phyloP scores from a whole-genome alignment of 2,888 invertebrate genomes.

The Macrophya alboannulata region DNA sequence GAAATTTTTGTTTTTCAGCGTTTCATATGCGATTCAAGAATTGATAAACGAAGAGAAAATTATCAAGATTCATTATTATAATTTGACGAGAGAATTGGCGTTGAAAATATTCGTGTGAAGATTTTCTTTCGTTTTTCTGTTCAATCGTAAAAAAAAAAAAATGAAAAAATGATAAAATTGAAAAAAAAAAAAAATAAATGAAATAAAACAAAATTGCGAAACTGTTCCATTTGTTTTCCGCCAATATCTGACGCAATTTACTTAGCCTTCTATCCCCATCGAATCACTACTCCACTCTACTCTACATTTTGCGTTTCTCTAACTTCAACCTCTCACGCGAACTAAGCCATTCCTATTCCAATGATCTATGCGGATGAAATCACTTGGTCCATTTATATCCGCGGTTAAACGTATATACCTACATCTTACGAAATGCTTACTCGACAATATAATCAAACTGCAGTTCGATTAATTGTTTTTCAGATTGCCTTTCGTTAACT shows the following conservation, averaged over 20 bases:
- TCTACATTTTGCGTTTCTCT: conserved; percentile 14
- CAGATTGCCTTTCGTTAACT: neutral
- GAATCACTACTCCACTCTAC: neutral
- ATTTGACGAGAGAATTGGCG: neutral
- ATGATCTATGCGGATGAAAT: conserved; percentile 12
- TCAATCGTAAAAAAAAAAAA: neutral
- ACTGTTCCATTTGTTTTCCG: neutral
- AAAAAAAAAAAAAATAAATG: neutral
- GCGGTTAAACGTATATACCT: conserved; percentile 14
- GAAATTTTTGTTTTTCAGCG: neutral
- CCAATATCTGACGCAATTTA: conserved; percentile 26
- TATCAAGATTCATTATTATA: neutral
- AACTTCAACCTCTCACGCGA: neutral
- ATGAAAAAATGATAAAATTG: neutral
- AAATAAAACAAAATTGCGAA: neutral
- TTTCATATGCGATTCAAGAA: neutral
- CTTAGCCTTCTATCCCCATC: conserved; percentile 5
- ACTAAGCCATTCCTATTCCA: neutral
- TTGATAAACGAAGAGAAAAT: neutral
- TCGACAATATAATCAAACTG: neutral
- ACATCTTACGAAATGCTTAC: neutral
- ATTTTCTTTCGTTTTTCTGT: neutral
- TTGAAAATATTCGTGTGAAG: neutral
- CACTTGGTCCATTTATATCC: conserved; percentile 19
- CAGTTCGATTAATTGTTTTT: neutral